Evolutionary conservation across 2,113 vertebrate genomes (phyloP), one percentile per base, ranked within the genome.

Genomic region (Fulica atra): DNA sequence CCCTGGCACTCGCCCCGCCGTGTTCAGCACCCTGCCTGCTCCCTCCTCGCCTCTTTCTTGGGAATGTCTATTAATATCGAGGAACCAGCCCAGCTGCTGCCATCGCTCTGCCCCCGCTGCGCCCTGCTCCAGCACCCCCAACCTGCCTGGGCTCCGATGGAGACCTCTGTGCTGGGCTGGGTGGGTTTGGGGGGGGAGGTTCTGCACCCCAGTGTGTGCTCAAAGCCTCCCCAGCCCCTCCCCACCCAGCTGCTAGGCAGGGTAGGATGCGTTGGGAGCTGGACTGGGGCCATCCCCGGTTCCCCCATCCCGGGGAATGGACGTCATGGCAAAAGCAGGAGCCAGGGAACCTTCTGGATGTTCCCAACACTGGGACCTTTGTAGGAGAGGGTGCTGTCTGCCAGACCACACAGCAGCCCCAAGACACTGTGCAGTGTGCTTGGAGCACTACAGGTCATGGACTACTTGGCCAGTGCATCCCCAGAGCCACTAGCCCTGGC

Each of bases 1-100:
- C 56, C 68, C 54, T 3, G 1, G 59, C 18, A 1, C 26, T 90
- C 77, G 13, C 36, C 88, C 65, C 24, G 93, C 98, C 97, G 97
- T 98, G 97, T 98, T 98, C 98, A 98, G 98, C 61, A 26, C 80
- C 89, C n/a, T 33, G 63, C 85, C 95, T 11, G 40, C 50, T 59
- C 61, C 42, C 59, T 57, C 81, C 95, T 97, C 56, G 73, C 87
- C 78, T 78, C 97, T 95, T 96, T 85, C 97, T 97, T 94, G 94
- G 97, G 98, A 98, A 98, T 98, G 97, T 98, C 98, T 98, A 98
- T 98, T 98, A 99, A 99, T 99, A 99, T 92, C 90, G 65, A 94
- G 84, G 86, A 95, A 89, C 81, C 48, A 29, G 66, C 60, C 81
- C 97, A 98, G 94, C 91, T 98, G 98, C 81, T 94, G 89, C 97